Base-by-base conservation (phyloP, 1,140 invertebrate genomes). In the Drosophila bipectinata region DNA sequence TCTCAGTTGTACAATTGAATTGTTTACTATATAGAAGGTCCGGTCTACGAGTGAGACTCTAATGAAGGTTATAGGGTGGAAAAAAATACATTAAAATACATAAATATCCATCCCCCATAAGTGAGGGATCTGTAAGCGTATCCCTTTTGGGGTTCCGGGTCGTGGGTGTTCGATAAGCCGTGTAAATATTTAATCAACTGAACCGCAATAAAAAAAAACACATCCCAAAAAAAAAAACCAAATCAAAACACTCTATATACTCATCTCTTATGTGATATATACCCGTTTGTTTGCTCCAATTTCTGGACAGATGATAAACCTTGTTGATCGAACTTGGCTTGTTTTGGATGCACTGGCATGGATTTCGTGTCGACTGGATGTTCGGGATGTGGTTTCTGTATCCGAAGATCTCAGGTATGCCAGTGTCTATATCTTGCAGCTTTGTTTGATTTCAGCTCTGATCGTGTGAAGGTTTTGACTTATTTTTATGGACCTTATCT, bases 381-480 rank as follows among this genome's bases (percentile, higher is more conserved):
- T 28, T 18, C 59, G 58, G 21, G 21, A 10, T 15, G 21, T 18
- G 12, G 12, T 41, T 4, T 41, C n/a, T 6, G 39, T 51, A 67
- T 69, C 53, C 53, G 49, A 30, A 28, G 55, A 71, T 79, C 26
- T 49, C 78, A 77, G 67, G 59, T 72, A 75, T 48, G 49, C 14
- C 54, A 60, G 30, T 49, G 44, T 32, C 44, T 54, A 45, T 81
- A 62, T 78, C 63, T 28, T 7, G 5, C 26, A 28, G 26, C 26
- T 78, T 57, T 82, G 77, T 82, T 82, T 82, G 79, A 83, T 74
- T 84, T 76, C 37, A 37, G 53, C 61, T 79, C 66, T 60, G 80
- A 76, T 83, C 80, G 80, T 83, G 80, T 79, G 80, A 83, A 84
- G 82, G 81, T 51, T 69, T 61, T 72, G 48, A 72, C 54, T 77